A percentile compares a stretch with the other conserved stretches of the same genome.
These are phyloP conservation scores for Petroica traversi DNA, from an alignment of 2,113 vertebrate species.

Conservation along the genomic window DNA sequence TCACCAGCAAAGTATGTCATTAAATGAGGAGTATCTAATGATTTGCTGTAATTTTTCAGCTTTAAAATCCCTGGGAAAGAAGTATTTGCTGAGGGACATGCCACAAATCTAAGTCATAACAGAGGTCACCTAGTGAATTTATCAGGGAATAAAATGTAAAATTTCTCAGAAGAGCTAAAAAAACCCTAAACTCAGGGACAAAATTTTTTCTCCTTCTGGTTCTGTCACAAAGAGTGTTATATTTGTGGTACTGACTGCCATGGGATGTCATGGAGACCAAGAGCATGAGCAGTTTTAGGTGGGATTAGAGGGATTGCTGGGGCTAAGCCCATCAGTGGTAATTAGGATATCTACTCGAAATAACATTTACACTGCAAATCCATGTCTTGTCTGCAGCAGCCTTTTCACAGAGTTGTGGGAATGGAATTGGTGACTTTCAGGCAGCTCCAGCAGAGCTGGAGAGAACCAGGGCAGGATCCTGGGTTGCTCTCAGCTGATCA, in stretches of 20 bases:
- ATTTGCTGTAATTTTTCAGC: background rate
- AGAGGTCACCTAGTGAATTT: background rate
- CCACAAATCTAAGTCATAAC: fast-evolving
- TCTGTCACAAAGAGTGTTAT: background rate
- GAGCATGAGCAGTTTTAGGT: background rate
- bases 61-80: background rate
- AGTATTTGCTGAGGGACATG: background rate
- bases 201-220: background rate
- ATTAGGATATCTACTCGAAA: background rate
- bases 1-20: background rate
- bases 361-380: background rate
- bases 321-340: background rate
- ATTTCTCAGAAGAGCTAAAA: background rate
- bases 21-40: background rate
- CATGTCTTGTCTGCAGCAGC: fast-evolving
- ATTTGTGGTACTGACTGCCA: background rate
- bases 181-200: fast-evolving
- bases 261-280: background rate
- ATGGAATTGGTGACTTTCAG: background rate
- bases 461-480: background rate
- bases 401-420: background rate
- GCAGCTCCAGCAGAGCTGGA: background rate
- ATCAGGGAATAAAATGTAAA: background rate
- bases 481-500: background rate
- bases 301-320: background rate